Conservation (phyloP, 1,140 invertebrate genomes). For the Aleiodes sp. region DNA sequence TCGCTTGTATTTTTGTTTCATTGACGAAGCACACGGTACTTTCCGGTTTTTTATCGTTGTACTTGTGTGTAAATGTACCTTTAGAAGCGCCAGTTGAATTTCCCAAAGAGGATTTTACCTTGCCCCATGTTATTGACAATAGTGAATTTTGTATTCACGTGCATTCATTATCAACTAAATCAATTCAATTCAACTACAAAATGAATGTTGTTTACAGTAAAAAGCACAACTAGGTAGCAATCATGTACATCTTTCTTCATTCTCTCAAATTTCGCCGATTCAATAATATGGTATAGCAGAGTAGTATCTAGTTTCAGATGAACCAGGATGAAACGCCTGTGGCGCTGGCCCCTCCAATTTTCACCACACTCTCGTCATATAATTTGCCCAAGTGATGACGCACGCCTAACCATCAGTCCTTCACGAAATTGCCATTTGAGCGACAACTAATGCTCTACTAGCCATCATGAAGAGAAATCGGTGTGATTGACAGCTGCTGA, state of each 20-base stretch:
- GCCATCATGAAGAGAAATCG: neutral
- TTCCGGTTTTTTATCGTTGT: neutral
- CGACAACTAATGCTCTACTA: neutral
- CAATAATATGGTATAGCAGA: neutral
- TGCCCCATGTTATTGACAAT: too few relatives aligned
- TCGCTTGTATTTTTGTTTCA: constrained; percentile 10
- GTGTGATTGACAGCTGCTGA: constrained; percentile 5
- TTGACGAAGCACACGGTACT: neutral
- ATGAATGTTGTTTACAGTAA: neutral
- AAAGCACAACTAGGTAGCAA: too few relatives aligned
- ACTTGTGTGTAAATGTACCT: neutral
- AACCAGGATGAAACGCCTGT: constrained; percentile 11
- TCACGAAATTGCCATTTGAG: constrained; percentile 18
- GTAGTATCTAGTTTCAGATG: neutral
- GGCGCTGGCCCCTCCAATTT: constrained; percentile 22
- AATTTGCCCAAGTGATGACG: constrained; percentile 20
- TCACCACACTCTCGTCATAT: constrained; percentile 19
- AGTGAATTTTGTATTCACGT: too few relatives aligned
- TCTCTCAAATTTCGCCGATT: neutral
- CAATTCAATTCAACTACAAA: neutral
- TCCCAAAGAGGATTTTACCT: neutral
- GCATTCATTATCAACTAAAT: neutral
- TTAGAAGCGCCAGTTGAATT: neutral
- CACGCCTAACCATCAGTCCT: constrained; percentile 14
- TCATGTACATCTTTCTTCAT: neutral